Base-by-base conservation (phyloP, 2,797 vertebrate genomes). In the Phylloscopus collybita region DNA sequence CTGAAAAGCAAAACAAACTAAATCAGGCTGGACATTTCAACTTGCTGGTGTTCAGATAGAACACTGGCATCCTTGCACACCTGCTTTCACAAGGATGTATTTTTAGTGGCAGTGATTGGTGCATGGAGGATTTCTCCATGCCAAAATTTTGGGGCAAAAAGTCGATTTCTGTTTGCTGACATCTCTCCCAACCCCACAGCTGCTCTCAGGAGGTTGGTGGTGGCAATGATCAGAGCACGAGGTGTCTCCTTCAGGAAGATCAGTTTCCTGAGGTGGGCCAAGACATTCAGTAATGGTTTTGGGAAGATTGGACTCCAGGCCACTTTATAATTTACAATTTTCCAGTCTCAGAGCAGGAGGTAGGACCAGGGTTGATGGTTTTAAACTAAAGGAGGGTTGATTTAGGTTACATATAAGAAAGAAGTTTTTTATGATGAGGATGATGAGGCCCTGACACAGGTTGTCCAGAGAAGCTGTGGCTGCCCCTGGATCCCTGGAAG, bases 71-170 rank as follows among this genome's bases (percentile, higher is more conserved):
- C 12, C 15, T 32, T 84, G 14, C 23, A 54, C 42, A 29, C 4
- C 0, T 1, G 16, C 27, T 76, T 60, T 61, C 30, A 45, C 0
- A 3, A 19, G 21, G 51, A 14, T 49, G 10, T 76, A 4, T 13
- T 80, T 86, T 80, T 23, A 75, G 21, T 34, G 25, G 38, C 47
- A 42, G 15, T 15, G 14, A 38, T 32, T 45, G 62, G 34, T 62
- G 19, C 4, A 1, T 10, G 32, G 21, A 72, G 21, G 15, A 72
- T 51, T 84, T 75, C 36, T 79, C 3, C 8, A 25, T 16, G 11
- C 9, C 27, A 13, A 0, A 4, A 0, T 32, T 4, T 32, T 15
- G n/a, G 32, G 14, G 0, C 4, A 40, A 69, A 74, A 79, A 13
- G 8, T 14, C 18, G 4, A 22, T 47, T 84, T 88, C n/a, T 74